Base-by-base conservation (phyloP, 2,113 vertebrate genomes). In the Elephas maximus region DNA sequence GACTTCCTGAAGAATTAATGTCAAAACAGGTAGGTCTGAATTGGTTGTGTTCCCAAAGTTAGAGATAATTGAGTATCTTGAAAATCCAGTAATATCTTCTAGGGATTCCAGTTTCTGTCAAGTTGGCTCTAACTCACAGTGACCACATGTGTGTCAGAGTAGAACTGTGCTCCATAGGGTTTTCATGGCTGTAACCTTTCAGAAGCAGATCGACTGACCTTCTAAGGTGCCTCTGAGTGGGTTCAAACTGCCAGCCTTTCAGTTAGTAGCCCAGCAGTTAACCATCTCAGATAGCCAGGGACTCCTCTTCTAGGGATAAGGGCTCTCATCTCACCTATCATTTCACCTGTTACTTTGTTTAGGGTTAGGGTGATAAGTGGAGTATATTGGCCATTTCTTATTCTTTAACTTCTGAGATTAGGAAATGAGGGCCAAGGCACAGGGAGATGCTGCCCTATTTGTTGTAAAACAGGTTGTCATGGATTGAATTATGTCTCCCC, bases 31-130 rank as follows among this genome's bases (percentile, higher is more conserved):
- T 90, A 87, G 44, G 33, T 24, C 41, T 93, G 33, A 93, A 37
- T 76, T 93, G 62, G 86, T 69, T 83, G 30, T 95, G 33, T 83
- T 74, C 41, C 65, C 21, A 82, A 81, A 94, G 81, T 88, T 96
- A 76, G 78, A 80, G 88, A n/a, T 79, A 53, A 92, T 69, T 57
- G 44, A 88, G 51, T 41, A 93, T 63, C 18, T 95, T 90, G n/a
- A 37, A 88, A 92, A 81, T 86, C 81, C 73, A 95, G 23, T 92
- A 48, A 6, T 88, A 44, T 94, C 53, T 92, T 63, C 37, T 73
- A 83, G 44, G 48, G 30, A 77, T 73, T 73, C 71, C n/a, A 73
- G 71, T 73, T 73, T 73, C 71, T 73, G 71, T 73, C 71, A 73
- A 8, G 71, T 37, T 26, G 17, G 17, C 8, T 73, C n/a, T 37